phyloP scores from a whole-genome alignment of 2,888 invertebrate species.

The Watsonalla binaria region DNA sequence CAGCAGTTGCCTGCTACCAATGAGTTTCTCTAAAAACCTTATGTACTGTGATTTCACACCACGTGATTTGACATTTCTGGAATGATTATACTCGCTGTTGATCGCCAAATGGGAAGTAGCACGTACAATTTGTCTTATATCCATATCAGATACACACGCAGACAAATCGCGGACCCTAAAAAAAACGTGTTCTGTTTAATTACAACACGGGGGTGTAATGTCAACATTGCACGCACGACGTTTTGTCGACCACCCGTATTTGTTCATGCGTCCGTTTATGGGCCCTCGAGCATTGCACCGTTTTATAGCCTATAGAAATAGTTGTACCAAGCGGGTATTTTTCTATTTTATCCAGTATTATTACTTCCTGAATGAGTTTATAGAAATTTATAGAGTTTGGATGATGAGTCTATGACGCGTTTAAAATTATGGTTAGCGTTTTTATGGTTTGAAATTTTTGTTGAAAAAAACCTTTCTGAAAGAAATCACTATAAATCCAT shows the following conservation, averaged over 20 bases:
- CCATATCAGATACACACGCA: background rate
- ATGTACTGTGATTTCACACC: too few species aligned
- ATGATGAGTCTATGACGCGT: background rate
- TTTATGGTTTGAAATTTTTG: too few species aligned
- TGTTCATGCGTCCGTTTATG: constrained; percentile 55
- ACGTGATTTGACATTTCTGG: too few species aligned
- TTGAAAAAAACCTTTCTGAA: too few species aligned
- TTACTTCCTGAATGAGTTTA: constrained; percentile 32
- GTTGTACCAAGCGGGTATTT: constrained; percentile 41
- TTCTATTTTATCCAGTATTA: constrained; percentile 36
- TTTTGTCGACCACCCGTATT: constrained; percentile 68
- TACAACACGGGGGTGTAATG: constrained; percentile 34
- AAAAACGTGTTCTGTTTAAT: background rate
- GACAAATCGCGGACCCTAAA: background rate
- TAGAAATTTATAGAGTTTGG: constrained; percentile 18
- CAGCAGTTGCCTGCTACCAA: too few species aligned
- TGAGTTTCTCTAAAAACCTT: too few species aligned
- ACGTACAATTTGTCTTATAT: background rate
- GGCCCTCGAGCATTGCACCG: constrained; percentile 34
- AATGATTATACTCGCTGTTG: too few species aligned
- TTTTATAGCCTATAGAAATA: constrained; percentile 64
- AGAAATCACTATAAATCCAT: too few species aligned
- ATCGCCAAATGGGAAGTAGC: too few species aligned
- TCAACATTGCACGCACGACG: constrained; percentile 56
- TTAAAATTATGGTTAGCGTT: too few species aligned